Base-by-base conservation (phyloP, 2,113 vertebrate species). In the Oncorhynchus clarkii region DNA sequence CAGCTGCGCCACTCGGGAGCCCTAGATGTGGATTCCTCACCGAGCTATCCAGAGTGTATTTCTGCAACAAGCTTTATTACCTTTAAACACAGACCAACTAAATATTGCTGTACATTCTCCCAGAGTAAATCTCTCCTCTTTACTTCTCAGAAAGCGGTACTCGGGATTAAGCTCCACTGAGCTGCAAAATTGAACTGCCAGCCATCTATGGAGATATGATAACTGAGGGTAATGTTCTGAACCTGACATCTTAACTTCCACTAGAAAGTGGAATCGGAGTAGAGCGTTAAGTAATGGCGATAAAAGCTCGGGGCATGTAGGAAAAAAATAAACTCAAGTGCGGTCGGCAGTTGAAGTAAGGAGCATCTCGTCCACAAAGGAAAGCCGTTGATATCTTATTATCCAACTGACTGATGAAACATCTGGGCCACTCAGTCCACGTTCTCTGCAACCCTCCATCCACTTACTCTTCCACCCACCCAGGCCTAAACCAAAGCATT, bases 141-240 rank as follows among this genome's bases (percentile, higher is more conserved):
- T 60, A 39, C 59, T 79, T 71, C 77, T 60, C 72, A 78, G 64
- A 78, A 80, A 72, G 72, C 3, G 68, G 57, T 79, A 72, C 51
- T 88, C 69, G 77, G 81, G 78, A 89, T 88, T 87, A 89, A 86
- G 86, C 86, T 86, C 87, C 83, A 82, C 80, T 90, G 88, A 86
- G 78, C 88, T 88, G 80, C 84, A 88, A 88, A 92, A 90, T 87
- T 89, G 79, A 87, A 88, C 86, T 78, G 85, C 81, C 88, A 89
- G 74, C 77, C 77, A 45, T 80, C 78, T 87, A 86, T 78, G 82
- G 85, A 87, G 76, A 86, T 86, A 70, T 84, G 86, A 87, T 84
- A 88, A 89, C 74, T 48, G 67, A 80, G 74, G 81, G 72, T 80
- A 86, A 89, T 68, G 26, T 80, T 71, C 39, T 72, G 70, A 84